Evolutionary conservation across 2,113 vertebrate species (phyloP).

Genomic region (Zootoca vivipara): DNA sequence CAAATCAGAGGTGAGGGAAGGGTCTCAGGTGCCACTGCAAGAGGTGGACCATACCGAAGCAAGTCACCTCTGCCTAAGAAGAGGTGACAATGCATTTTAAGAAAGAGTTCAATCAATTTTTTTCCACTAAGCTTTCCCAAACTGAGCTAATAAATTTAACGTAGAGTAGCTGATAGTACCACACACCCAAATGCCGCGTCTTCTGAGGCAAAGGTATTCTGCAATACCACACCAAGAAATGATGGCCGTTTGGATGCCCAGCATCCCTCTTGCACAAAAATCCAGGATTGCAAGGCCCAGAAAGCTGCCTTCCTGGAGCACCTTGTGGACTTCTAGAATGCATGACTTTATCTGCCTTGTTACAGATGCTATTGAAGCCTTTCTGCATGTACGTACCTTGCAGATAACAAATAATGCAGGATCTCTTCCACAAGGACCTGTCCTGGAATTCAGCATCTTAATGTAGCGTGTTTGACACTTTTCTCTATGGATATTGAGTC

Average conservation of each 20-base stretch:
- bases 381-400: not conserved
- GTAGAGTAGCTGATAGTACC: not conserved
- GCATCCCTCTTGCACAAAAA: not conserved
- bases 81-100: not conserved
- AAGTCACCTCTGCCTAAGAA: not conserved
- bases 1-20: not conserved
- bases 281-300: not conserved
- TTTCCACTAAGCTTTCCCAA: not conserved
- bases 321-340: not conserved
- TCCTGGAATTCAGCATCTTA: no score
- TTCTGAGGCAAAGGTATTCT: not conserved
- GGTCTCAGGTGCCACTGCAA: not conserved
- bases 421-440: no score
- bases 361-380: not conserved
- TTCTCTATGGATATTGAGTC: not conserved
- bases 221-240: not conserved
- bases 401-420: no score
- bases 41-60: not conserved
- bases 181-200: not conserved
- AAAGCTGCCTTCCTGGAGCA: not conserved
- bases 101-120: not conserved
- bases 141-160: not conserved
- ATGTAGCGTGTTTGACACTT: not conserved
- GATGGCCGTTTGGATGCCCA: not conserved
- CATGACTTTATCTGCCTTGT: not conserved